A percentile compares a stretch with the other conserved stretches of the same genome.
These are phyloP conservation scores for Tipula lateralis DNA, from an alignment of 2,888 invertebrate species.

Conservation along the genomic window DNA sequence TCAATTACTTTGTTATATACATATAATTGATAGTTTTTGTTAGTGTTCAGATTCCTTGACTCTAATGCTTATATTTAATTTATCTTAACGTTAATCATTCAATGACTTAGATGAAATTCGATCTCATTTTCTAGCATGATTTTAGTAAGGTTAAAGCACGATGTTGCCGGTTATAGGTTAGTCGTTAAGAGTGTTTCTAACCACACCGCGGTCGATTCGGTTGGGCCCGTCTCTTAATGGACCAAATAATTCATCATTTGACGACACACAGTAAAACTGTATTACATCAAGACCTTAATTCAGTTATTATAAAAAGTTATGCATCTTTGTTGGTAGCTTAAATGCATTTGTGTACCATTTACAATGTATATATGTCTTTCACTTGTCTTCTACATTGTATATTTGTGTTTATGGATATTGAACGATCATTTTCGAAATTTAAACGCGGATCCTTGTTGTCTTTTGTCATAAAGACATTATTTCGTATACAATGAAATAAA, in stretches of 20 bases:
- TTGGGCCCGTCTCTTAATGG: too few relatives aligned
- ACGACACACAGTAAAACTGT: neutral
- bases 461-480: neutral
- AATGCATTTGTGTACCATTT: neutral
- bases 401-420: too few relatives aligned
- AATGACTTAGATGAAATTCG: neutral
- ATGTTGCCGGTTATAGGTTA: too few relatives aligned
- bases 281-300: neutral
- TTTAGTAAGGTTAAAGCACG: too few relatives aligned
- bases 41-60: neutral
- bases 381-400: neutral
- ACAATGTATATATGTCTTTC: neutral
- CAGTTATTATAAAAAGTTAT: neutral
- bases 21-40: neutral
- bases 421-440: neutral
- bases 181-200: too few relatives aligned
- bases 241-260: neutral
- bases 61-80: neutral
- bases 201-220: too few relatives aligned
- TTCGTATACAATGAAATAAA: neutral
- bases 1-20: neutral
- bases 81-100: neutral
- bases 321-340: neutral
- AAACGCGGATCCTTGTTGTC: neutral
- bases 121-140: neutral